These are phyloP conservation scores for Orius insidiosus DNA, from an alignment of 1,140 invertebrate genomes.

Conservation along the genomic window DNA sequence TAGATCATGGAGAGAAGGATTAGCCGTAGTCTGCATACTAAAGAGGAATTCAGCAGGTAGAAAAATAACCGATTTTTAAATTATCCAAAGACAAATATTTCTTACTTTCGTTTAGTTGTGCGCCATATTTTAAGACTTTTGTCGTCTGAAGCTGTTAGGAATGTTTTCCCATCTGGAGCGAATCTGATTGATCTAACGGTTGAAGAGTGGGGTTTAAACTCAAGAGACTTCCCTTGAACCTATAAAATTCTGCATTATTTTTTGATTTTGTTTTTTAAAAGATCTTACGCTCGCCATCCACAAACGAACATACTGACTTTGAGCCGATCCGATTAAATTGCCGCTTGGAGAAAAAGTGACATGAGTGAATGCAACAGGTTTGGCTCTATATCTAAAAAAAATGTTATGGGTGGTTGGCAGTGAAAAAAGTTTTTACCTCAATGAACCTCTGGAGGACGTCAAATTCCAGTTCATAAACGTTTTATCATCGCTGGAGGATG, in stretches of 20 bases:
- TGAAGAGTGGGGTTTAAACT: conserved; percentile 63
- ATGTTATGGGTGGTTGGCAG: conserved; percentile 22
- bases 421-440: conserved; percentile 8
- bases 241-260: background rate
- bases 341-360: conserved; percentile 11
- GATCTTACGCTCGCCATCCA: conserved; percentile 56
- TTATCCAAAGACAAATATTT: too few relatives aligned
- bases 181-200: conserved; percentile 66
- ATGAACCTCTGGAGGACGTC: conserved; percentile 1
- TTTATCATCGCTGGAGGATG: conserved; percentile 34
- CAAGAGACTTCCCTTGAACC: conserved; percentile 39
- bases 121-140: conserved; percentile 31
- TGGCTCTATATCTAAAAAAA: conserved; percentile 21
- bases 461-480: conserved; percentile 13
- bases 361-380: conserved; percentile 9
- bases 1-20: background rate
- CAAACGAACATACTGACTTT: conserved; percentile 63
- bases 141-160: conserved; percentile 73
- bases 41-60: background rate
- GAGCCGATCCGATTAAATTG: conserved; percentile 30
- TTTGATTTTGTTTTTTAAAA: background rate
- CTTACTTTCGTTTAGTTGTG: conserved; percentile 9
- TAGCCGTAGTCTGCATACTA: background rate
- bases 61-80: too few relatives aligned
- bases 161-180: conserved; percentile 50